Evolutionary conservation across 2,113 vertebrate genomes (phyloP).

Genomic region (Albula glossodonta): DNA sequence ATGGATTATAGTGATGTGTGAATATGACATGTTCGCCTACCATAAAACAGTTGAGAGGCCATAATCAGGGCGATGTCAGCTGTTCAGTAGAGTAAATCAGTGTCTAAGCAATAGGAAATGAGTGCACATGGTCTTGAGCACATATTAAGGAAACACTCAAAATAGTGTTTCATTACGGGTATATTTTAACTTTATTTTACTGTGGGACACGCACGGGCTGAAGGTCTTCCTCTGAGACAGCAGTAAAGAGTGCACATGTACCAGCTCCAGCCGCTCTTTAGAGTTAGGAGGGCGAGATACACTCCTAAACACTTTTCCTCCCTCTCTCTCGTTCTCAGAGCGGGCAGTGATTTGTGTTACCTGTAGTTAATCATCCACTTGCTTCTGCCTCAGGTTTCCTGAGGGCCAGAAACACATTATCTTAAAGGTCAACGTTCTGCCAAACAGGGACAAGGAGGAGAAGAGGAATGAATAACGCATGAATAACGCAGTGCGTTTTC

Average conservation of each 20-base stretch:
- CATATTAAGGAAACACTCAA: neutral
- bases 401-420: conserved; percentile 22
- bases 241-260: neutral
- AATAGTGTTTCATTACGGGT: neutral
- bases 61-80: neutral
- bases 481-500: neutral
- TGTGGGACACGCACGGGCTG: neutral
- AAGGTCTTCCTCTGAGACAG: neutral
- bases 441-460: conserved; percentile 3
- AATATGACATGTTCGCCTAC: neutral
- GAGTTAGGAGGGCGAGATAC: neutral
- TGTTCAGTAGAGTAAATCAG: neutral
- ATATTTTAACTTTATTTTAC: neutral
- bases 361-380: conserved; percentile 71
- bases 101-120: neutral
- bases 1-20: neutral
- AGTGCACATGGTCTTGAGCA: neutral
- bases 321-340: conserved; percentile 32
- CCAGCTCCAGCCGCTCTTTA: neutral
- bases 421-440: conserved; percentile 28
- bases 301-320: neutral
- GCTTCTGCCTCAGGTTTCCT: conserved; percentile 48
- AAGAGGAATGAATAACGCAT: neutral
- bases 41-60: neutral
- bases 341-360: conserved; percentile 56